phyloP scores from a whole-genome alignment of 2,797 vertebrate species.

The Takifugu rubripes region DNA sequence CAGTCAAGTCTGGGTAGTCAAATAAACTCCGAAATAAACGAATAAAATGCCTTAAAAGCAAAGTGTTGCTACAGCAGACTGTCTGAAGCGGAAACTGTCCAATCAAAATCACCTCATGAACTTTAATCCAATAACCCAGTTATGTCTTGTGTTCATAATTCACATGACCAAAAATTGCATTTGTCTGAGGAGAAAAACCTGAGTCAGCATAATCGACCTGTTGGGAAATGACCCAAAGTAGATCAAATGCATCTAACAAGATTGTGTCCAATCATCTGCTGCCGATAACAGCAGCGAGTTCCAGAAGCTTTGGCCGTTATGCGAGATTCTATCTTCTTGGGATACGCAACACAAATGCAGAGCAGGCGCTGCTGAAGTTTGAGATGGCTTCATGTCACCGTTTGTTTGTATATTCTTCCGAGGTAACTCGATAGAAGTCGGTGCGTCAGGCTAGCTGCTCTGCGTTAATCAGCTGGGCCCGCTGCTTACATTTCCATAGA shows the following conservation, averaged over 20 bases:
- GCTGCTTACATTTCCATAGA: background rate
- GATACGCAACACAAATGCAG: background rate
- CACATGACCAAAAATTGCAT: slow-evolving; percentile 14
- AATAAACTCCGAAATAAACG: too few relatives aligned
- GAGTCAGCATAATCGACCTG: slow-evolving; percentile 22
- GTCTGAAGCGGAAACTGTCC: too few relatives aligned
- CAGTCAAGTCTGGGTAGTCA: background rate
- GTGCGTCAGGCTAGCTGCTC: background rate
- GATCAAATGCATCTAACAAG: slow-evolving; percentile 21
- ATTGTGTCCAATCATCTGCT: slow-evolving; percentile 14
- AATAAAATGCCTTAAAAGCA: too few relatives aligned
- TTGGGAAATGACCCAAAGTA: slow-evolving; percentile 14
- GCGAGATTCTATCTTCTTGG: slow-evolving; percentile 11
- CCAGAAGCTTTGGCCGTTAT: slow-evolving; percentile 15
- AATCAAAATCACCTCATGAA: too few relatives aligned
- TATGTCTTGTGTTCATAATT: background rate
- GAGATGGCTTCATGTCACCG: slow-evolving; percentile 1
- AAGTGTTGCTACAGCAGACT: background rate
- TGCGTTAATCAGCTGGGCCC: too few relatives aligned
- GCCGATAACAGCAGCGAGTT: slow-evolving; percentile 6
- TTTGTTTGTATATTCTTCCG: background rate
- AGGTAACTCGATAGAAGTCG: background rate
- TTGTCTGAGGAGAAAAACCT: slow-evolving; percentile 18
- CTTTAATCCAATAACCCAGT: background rate
- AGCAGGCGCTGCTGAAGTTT: background rate